Conservation (phyloP, 35 echinoderm and acorn worm genomes). For the Heliocidaris erythrogramma region DNA sequence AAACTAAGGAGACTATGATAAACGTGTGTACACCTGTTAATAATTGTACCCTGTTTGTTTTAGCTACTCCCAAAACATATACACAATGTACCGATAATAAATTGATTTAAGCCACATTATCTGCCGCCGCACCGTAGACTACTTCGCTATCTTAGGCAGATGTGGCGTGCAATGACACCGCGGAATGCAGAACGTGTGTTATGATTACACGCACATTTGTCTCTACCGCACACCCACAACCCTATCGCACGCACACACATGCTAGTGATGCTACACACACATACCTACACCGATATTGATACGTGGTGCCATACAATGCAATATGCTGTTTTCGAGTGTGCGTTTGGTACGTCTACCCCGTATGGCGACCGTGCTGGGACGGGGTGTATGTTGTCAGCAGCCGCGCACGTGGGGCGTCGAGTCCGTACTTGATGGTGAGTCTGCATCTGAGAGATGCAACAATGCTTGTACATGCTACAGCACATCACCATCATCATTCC, state of each 20-base stretch:
- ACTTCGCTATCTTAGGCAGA: neutral
- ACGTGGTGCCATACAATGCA: neutral
- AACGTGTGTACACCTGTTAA: neutral
- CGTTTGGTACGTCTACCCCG: neutral
- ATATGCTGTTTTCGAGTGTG: neutral
- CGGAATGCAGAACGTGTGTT: constrained; percentile 7
- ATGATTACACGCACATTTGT: neutral
- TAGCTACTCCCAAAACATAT: neutral
- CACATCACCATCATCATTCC: neutral
- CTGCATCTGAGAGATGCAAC: neutral
- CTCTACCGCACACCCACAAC: neutral
- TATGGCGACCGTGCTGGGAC: neutral
- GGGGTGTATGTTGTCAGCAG: neutral
- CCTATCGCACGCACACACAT: neutral
- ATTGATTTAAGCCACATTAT: neutral
- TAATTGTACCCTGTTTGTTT: neutral
- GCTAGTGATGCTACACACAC: neutral
- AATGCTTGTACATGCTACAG: neutral
- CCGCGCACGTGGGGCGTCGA: neutral
- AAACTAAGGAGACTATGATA: too few relatives aligned
- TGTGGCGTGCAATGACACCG: neutral
- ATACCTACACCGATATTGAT: neutral
- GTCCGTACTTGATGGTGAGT: neutral
- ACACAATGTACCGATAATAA: neutral
- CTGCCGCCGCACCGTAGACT: neutral